phyloP scores from a whole-genome alignment of 2,113 vertebrate species.

The Helogale parvula region DNA sequence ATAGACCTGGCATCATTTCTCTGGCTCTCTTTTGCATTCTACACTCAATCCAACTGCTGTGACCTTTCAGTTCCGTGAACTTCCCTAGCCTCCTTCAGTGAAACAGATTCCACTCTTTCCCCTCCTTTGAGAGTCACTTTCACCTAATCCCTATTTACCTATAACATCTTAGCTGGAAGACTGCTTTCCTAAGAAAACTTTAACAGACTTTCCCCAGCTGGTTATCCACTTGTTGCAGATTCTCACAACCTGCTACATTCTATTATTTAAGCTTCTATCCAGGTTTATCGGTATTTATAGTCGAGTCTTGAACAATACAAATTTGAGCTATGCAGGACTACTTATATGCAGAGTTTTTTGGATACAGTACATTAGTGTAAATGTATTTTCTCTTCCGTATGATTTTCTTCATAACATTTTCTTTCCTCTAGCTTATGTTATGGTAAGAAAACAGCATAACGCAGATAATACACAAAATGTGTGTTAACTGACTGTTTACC shows the following conservation, averaged over 20 bases:
- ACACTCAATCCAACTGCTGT: background rate
- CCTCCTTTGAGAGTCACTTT: background rate
- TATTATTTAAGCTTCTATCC: background rate
- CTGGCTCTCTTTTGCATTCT: background rate
- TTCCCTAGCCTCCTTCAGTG: background rate
- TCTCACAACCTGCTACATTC: background rate
- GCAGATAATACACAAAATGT: background rate
- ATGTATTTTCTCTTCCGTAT: background rate
- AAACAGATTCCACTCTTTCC: background rate
- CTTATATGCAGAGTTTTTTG: background rate
- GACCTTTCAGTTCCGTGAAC: background rate
- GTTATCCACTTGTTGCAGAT: background rate
- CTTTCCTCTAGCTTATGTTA: background rate
- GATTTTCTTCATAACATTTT: background rate
- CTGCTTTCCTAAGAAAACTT: conserved; percentile 28
- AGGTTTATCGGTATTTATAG: background rate
- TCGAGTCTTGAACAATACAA: background rate
- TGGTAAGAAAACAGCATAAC: background rate
- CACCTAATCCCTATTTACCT: background rate
- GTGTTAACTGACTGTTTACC: background rate
- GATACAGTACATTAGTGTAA: background rate
- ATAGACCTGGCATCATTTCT: background rate
- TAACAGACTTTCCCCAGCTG: background rate
- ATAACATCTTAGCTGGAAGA: background rate
- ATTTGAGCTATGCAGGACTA: background rate